Evolutionary conservation across 2,797 vertebrate species (phyloP).

Genomic region (Gallirallus australis): DNA sequence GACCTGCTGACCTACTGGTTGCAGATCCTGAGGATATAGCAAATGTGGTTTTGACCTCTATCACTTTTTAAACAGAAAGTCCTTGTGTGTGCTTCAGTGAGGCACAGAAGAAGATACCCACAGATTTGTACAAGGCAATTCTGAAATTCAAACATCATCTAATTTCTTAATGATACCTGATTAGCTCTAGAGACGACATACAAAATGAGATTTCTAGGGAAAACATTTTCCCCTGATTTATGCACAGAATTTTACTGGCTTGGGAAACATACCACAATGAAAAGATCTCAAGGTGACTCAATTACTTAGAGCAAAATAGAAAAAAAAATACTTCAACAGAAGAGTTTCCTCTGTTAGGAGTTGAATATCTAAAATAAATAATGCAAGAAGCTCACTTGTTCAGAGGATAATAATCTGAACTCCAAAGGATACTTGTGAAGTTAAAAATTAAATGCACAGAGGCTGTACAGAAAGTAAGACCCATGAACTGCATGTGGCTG

Average conservation of each 20-base stretch:
- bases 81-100: background rate
- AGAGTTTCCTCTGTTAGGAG: background rate
- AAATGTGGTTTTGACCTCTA: background rate
- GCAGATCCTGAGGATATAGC: background rate
- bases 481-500: background rate
- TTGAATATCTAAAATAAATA: background rate
- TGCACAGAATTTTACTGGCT: background rate
- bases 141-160: background rate
- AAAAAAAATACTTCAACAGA: background rate
- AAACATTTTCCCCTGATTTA: background rate
- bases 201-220: background rate
- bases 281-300: background rate
- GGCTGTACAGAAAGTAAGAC: background rate
- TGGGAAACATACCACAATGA: background rate
- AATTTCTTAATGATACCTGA: background rate
- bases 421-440: background rate
- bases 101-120: background rate
- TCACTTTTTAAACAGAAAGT: background rate
- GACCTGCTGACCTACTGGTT: background rate
- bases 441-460: background rate
- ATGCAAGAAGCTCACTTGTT: background rate
- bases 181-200: background rate
- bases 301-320: background rate
- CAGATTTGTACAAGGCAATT: background rate
- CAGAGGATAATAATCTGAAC: background rate